Evolutionary conservation across 2,888 invertebrate species (phyloP).

Genomic region (Nineta flava): DNA sequence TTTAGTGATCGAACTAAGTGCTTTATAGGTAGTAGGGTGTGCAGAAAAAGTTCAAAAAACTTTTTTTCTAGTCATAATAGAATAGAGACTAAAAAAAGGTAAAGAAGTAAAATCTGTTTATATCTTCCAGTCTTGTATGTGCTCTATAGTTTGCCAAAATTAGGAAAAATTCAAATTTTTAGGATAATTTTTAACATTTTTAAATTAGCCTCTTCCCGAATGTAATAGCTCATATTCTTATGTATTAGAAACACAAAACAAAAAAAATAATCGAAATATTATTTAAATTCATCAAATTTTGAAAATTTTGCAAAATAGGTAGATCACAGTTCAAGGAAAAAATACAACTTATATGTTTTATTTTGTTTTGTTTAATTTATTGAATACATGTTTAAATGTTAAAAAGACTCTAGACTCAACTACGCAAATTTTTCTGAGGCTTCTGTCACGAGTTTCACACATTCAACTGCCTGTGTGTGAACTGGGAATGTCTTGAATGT

Average conservation of each 20-base stretch:
- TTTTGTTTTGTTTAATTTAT: neutral
- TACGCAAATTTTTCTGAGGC: too few species aligned
- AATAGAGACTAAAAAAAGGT: conserved; percentile 1
- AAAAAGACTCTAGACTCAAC: too few species aligned
- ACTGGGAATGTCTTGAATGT: conserved; percentile 1
- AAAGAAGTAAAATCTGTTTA: conserved; percentile 3
- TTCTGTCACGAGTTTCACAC: too few species aligned
- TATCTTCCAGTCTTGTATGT: conserved; percentile 4
- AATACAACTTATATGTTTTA: neutral
- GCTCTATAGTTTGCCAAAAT: conserved; percentile 4
- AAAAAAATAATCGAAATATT: neutral
- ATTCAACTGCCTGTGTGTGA: conserved; percentile 1
- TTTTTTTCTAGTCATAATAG: too few species aligned
- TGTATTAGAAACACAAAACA: neutral
- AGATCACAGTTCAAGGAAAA: neutral
- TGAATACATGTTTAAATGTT: neutral
- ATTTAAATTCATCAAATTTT: neutral
- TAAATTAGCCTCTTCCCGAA: neutral
- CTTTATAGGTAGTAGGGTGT: too few species aligned
- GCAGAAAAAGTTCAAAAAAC: too few species aligned
- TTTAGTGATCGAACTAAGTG: too few species aligned
- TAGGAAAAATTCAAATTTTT: conserved; percentile 2
- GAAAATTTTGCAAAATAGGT: neutral
- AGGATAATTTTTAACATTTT: conserved; percentile 1
- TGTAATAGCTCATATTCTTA: neutral